Evolutionary conservation across 2,888 invertebrate species (phyloP).

Genomic region (Synanthedon myopaeformis): DNA sequence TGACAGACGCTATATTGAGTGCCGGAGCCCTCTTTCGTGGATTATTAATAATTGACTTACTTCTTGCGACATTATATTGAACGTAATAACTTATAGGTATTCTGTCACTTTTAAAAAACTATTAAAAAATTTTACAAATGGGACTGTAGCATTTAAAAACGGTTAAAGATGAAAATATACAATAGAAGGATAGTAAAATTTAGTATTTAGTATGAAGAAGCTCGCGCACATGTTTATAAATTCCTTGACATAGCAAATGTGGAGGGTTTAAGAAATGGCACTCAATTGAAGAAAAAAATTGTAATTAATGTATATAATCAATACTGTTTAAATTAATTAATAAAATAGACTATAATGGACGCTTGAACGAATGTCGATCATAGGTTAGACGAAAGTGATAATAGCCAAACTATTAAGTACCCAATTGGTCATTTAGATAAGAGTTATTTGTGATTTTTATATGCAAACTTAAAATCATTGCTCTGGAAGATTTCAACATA

Average conservation of each 20-base stretch:
- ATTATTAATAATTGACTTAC: conserved; percentile 19
- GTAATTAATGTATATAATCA: conserved; percentile 60
- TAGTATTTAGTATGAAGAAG: too few species aligned
- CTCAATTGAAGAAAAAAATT: conserved; percentile 37
- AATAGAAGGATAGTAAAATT: too few species aligned
- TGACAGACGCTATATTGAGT: conserved; percentile 65
- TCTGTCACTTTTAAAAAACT: too few species aligned
- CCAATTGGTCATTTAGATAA: conserved; percentile 34
- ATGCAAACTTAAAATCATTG: neutral
- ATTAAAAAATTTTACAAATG: too few species aligned
- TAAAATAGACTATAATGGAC: conserved; percentile 21
- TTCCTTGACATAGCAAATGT: too few species aligned
- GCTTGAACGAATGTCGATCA: conserved; percentile 45
- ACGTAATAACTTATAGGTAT: too few species aligned
- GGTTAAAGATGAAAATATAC: too few species aligned
- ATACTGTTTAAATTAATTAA: neutral
- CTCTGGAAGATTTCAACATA: neutral
- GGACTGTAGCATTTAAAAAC: too few species aligned
- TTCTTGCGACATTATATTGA: too few species aligned
- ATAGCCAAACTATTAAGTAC: conserved; percentile 45
- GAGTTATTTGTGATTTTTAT: conserved; percentile 14
- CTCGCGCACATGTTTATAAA: too few species aligned
- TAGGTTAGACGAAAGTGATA: conserved; percentile 66
- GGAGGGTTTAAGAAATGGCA: conserved; percentile 19
- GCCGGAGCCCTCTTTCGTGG: conserved; percentile 40